Conservation (phyloP, 2,113 vertebrate species). For the Lepisosteus oculatus region DNA sequence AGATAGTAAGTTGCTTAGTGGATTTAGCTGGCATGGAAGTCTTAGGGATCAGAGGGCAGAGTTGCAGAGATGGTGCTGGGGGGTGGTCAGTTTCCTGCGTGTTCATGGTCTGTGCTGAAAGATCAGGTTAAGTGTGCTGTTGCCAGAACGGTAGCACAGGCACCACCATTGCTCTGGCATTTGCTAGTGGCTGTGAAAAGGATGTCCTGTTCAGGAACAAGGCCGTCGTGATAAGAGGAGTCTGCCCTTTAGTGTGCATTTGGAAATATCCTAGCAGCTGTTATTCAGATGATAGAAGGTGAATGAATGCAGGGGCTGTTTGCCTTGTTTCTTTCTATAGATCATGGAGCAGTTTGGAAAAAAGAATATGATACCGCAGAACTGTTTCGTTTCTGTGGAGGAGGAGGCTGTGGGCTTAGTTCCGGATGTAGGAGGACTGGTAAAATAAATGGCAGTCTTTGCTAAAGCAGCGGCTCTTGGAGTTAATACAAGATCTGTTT, state of each 20-base stretch:
- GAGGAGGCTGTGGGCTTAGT: not conserved
- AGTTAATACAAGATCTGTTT: not conserved
- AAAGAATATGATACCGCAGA: not conserved
- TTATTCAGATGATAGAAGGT: slow-evolving; percentile 39
- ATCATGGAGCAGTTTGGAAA: not conserved
- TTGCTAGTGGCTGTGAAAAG: not conserved
- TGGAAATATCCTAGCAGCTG: slow-evolving; percentile 42
- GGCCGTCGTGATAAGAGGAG: not conserved
- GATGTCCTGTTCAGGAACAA: slow-evolving; percentile 15
- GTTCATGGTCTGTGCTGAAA: too few relatives aligned
- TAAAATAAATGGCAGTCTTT: not conserved
- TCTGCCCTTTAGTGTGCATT: slow-evolving; percentile 5
- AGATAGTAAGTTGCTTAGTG: too few relatives aligned
- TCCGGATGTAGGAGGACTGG: not conserved
- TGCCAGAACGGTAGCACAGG: too few relatives aligned
- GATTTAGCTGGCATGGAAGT: too few relatives aligned
- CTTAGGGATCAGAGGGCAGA: too few relatives aligned
- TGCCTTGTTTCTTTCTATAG: slow-evolving; percentile 20
- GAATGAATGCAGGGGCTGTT: slow-evolving; percentile 25
- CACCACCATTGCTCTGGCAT: too few relatives aligned
- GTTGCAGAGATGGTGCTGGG: too few relatives aligned
- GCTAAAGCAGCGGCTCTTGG: not conserved
- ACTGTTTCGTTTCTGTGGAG: not conserved
- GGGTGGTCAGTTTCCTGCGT: too few relatives aligned
- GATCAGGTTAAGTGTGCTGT: too few relatives aligned